Evolutionary conservation across 2,888 invertebrate genomes (phyloP).

Genomic region (Aromia moschata): DNA sequence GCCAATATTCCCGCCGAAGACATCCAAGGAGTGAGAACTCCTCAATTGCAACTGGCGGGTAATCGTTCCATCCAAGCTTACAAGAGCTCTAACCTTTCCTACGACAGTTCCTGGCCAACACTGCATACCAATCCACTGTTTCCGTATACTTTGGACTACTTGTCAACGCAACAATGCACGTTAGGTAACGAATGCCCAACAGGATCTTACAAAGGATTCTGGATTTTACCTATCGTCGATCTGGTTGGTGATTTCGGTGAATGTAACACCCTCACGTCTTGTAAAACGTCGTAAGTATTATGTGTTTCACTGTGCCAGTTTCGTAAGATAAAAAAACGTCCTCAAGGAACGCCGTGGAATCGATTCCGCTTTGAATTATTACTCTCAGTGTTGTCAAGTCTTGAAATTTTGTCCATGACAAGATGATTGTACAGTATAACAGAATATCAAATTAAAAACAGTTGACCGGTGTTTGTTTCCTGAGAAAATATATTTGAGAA

Average conservation of each 20-base stretch:
- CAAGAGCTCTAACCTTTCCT: slow-evolving; percentile 63
- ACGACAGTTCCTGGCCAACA: slow-evolving; percentile 73
- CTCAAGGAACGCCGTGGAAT: too few relatives aligned
- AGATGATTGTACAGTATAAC: too few relatives aligned
- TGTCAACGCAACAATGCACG: slow-evolving; percentile 67
- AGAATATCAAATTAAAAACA: too few relatives aligned
- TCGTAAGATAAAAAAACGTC: too few relatives aligned
- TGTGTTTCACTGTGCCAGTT: too few relatives aligned
- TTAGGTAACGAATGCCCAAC: slow-evolving; percentile 67
- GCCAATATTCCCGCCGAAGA: slow-evolving; percentile 56
- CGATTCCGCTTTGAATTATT: too few relatives aligned
- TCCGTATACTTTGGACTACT: slow-evolving; percentile 76
- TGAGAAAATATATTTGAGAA: too few relatives aligned
- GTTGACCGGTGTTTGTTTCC: too few relatives aligned
- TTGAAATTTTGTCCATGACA: too few relatives aligned
- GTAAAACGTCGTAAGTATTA: too few relatives aligned
- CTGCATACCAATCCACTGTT: slow-evolving; percentile 65
- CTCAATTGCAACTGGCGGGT: slow-evolving; percentile 66
- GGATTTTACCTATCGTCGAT: slow-evolving; percentile 74
- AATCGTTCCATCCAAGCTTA: slow-evolving; percentile 70
- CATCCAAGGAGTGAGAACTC: slow-evolving; percentile 37
- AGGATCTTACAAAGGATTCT: slow-evolving; percentile 68
- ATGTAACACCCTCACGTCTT: slow-evolving; percentile 55
- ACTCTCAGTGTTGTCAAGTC: too few relatives aligned
- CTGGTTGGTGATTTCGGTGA: slow-evolving; percentile 64